A percentile compares a stretch with the other conserved stretches of the same genome.
Conservation (phyloP, 2,113 vertebrate species). For the Oryzias curvinotus region DNA sequence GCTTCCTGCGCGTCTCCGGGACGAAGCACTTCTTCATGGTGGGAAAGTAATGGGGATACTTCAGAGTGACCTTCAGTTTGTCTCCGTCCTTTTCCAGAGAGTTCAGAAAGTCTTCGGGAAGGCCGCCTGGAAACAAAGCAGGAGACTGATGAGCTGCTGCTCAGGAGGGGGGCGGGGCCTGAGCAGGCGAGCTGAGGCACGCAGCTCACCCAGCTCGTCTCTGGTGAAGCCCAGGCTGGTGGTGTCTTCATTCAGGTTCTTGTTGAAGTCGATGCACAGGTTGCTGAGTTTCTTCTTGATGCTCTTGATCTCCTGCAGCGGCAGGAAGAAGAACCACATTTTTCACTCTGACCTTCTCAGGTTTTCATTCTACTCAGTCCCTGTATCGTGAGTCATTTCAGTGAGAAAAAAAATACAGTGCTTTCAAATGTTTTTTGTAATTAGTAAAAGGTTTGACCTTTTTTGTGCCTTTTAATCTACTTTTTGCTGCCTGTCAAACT, state of each 20-base stretch:
- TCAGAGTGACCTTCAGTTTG: conserved; percentile 90
- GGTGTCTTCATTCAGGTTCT: conserved; percentile 94
- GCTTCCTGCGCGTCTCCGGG: conserved; percentile 85
- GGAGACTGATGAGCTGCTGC: not conserved
- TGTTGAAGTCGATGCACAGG: conserved; percentile 95
- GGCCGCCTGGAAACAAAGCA: conserved; percentile 79
- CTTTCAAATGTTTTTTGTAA: too few relatives aligned
- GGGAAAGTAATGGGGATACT: conserved; percentile 97
- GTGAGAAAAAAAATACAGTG: too few relatives aligned
- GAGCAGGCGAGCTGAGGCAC: not conserved
- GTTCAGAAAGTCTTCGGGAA: conserved; percentile 92
- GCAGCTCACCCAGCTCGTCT: conserved; percentile 86
- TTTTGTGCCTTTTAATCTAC: too few relatives aligned
- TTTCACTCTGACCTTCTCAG: not conserved
- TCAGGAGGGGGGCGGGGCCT: not conserved
- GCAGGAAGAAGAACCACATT: not conserved
- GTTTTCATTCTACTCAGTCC: too few relatives aligned
- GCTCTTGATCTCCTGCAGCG: conserved; percentile 87
- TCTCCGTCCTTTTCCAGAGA: conserved; percentile 88
- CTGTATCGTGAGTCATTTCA: too few relatives aligned
- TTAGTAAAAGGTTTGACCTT: too few relatives aligned
- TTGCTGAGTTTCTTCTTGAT: conserved; percentile 94
- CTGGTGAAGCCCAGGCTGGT: conserved; percentile 84
- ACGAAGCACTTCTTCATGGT: conserved; percentile 95
- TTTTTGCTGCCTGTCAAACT: too few relatives aligned